A percentile compares a stretch with the other conserved stretches of the same genome.
These are phyloP conservation scores for Synanthedon tipuliformis DNA, from an alignment of 2,888 invertebrate species.

Conservation along the genomic window DNA sequence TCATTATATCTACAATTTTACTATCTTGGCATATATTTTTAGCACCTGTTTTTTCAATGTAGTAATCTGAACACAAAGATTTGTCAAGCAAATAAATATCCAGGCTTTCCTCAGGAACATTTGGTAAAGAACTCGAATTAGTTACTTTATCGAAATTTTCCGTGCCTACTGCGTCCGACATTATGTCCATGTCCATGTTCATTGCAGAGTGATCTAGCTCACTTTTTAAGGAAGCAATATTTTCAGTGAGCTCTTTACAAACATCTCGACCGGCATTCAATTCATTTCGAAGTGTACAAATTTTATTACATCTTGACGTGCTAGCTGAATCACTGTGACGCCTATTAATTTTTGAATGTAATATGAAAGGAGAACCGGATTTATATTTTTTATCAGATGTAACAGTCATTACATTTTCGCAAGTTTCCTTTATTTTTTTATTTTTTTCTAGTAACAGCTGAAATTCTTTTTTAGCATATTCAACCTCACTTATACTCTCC, in stretches of 20 bases:
- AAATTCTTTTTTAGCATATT: conserved; percentile 52
- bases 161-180: conserved; percentile 28
- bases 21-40: conserved; percentile 22
- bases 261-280: conserved; percentile 51
- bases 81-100: conserved; percentile 41
- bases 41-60: conserved; percentile 32
- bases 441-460: conserved; percentile 26
- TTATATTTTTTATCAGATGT: conserved; percentile 25
- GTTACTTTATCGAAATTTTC: conserved; percentile 18
- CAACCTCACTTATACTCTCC: conserved; percentile 68
- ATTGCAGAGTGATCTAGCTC: conserved; percentile 46
- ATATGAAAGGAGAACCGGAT: conserved; percentile 11
- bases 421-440: conserved; percentile 21
- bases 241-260: conserved; percentile 51
- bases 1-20: conserved; percentile 50
- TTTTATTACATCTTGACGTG: conserved; percentile 45
- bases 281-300: conserved; percentile 52
- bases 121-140: conserved; percentile 21
- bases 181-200: conserved; percentile 52
- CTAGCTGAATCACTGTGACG: conserved; percentile 51
- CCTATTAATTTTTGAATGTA: conserved; percentile 35
- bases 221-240: conserved; percentile 53
- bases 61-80: conserved; percentile 43
- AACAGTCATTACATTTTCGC: conserved; percentile 4
- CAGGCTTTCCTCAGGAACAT: conserved; percentile 28